These are phyloP conservation scores for Hippocampus zosterae DNA, from an alignment of 2,113 vertebrate genomes.

Conservation along the genomic window DNA sequence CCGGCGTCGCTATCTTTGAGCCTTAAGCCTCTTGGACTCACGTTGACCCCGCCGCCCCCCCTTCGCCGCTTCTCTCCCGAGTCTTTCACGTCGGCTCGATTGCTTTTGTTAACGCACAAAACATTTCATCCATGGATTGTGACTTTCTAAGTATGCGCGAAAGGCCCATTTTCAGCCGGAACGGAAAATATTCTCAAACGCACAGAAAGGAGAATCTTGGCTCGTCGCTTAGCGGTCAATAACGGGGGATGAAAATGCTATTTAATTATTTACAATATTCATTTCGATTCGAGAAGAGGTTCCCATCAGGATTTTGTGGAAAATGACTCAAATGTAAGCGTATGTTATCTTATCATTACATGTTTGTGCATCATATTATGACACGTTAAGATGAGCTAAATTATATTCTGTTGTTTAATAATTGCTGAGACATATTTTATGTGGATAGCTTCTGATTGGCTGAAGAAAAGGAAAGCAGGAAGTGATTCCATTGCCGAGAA, in stretches of 20 bases:
- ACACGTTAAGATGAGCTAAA: too few species aligned
- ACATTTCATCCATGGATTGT: neutral
- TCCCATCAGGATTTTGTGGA: neutral
- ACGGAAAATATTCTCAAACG: neutral
- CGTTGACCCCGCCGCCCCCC: constrained; percentile 30
- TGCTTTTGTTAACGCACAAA: constrained; percentile 15
- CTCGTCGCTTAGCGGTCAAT: neutral
- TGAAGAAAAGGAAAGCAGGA: too few species aligned
- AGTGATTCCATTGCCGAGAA: too few species aligned
- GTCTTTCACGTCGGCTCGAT: constrained; percentile 4
- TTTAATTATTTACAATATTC: neutral
- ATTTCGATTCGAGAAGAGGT: neutral
- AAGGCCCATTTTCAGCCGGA: neutral
- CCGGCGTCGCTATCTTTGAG: constrained; percentile 39
- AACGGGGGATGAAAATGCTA: neutral
- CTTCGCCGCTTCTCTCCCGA: neutral
- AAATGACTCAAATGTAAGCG: neutral
- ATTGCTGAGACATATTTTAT: too few species aligned
- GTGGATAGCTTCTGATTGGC: too few species aligned
- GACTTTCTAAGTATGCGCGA: neutral
- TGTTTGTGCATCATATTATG: too few species aligned
- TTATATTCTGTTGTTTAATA: too few species aligned
- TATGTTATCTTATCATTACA: too few species aligned
- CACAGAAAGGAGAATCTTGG: too few species aligned
- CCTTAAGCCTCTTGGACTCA: constrained; percentile 44